Evolutionary conservation across 2,797 vertebrate species (phyloP).

Genomic region (Cryptoprocta ferox): DNA sequence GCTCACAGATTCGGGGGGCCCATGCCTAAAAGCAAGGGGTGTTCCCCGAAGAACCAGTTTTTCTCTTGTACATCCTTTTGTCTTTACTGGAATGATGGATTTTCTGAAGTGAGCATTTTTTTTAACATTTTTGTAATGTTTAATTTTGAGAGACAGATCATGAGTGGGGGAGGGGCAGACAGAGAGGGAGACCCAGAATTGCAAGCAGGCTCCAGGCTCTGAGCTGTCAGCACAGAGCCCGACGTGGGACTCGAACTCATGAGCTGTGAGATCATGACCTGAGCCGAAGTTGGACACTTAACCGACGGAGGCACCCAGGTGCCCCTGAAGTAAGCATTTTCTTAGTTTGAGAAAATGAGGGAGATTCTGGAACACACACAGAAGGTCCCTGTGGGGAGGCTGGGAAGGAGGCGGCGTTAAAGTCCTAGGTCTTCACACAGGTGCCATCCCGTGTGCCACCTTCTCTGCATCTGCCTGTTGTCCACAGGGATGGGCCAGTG

Average conservation of each 20-base stretch:
- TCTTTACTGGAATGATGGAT: background rate
- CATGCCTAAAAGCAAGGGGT: accelerated
- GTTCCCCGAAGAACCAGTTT: background rate
- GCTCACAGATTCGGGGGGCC: background rate
- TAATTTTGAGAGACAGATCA: too few relatives aligned
- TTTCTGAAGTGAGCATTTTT: background rate
- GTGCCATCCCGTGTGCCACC: accelerated
- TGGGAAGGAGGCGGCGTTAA: background rate
- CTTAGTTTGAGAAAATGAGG: background rate
- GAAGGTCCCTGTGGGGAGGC: background rate
- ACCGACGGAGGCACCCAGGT: too few relatives aligned
- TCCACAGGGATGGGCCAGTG: background rate
- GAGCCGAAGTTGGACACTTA: too few relatives aligned
- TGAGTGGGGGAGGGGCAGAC: too few relatives aligned
- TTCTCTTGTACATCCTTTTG: background rate
- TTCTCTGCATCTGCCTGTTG: background rate
- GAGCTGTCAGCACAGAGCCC: too few relatives aligned
- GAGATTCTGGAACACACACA: background rate
- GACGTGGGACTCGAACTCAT: too few relatives aligned
- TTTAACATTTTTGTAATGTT: background rate
- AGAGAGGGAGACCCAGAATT: too few relatives aligned
- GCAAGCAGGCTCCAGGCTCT: too few relatives aligned
- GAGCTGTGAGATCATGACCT: too few relatives aligned
- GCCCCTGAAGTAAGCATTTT: background rate
- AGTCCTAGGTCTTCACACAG: too few relatives aligned